Evolutionary conservation across 1,140 invertebrate genomes (phyloP), one percentile per base, ranked within the genome.

Genomic region (Eulimnadia texana): DNA sequence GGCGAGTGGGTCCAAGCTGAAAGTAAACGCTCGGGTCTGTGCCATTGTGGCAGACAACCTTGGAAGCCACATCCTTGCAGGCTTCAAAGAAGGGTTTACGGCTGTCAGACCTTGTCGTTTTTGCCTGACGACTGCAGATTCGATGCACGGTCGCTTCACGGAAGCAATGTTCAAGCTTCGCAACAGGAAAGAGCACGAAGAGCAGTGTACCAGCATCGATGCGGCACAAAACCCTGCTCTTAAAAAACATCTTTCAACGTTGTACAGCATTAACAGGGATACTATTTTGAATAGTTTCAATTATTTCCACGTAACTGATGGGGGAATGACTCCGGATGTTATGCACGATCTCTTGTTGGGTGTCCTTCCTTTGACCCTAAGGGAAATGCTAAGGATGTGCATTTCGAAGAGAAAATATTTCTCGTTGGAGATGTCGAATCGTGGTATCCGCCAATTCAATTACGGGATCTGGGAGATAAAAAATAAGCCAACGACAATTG

Each of bases 261-360:
- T 60, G 11, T 60, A 60, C 42, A 25, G 58, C 20, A 24, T 63
- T 16, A 63, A 62, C 19, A 22, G 33, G 2, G 42, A 63, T 23
- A 42, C 28, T 25, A 25, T 60, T 27, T 60, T 63, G n/a, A 63
- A 63, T 60, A 55, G 60, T 11, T 47, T 63, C 29, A 63, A 62
- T 19, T 61, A 58, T 50, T 42, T 58, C 25, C 28, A 63, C 33
- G 47, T 60, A 23, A 47, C 54, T 3, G 33, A 24, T n/a, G 33
- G 25, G 19, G 22, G 42, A 42, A 25, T 63, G 28, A 29, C 27
- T 10, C 55, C 47, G 22, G 61, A 63, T 63, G 27, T 3, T 20
- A 63, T 63, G 61, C 61, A 63, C 47, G 61, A 61, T 25, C 24
- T 58, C 20, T 28, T 63, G n/a, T n/a, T 60, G 50, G 29, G 61